Evolutionary conservation across 2,113 vertebrate genomes (phyloP), one percentile per base, ranked within the genome.

Genomic region (Aspidoscelis tigris): DNA sequence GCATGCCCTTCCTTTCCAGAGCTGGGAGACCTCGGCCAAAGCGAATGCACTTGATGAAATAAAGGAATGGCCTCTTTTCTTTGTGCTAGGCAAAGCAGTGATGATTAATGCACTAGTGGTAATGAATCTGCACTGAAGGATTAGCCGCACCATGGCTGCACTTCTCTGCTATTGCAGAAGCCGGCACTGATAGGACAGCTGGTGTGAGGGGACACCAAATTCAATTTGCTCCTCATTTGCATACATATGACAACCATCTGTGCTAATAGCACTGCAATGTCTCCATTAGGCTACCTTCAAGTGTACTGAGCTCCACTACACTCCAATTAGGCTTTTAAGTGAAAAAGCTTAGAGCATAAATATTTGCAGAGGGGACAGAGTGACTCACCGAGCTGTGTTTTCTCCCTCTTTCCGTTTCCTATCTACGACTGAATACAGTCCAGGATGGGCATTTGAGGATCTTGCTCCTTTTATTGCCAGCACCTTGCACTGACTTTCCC

Each of bases 181-280:
- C 90, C 91, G 79, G 95, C 78, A 94, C 92, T 94, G 96, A 96
- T 96, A 96, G 97, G 97, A 97, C 98, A 98, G 98, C 97, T 98
- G 98, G 98, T 92, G 96, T 96, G 97, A 98, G 96, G 97, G 96
- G 96, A 96, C 96, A 96, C 94, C 94, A 95, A 96, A 97, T 98
- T 98, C 97, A 97, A 97, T 98, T 98, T 97, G 96, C 96, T 97
- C 95, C 97, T 97, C 95, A 99, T 99, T 98, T 99, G 97, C 98
- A 99, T 99, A 98, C 97, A 99, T 98, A 98, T 98, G 98, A 99
- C 97, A 98, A 96, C 98, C 98, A 99, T 99, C 98, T 99, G 98
- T 96, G 97, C 97, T 98, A 98, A 99, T 97, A 96, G 96, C 95
- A 92, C 94, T 86, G 92, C 93, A 94, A 98, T 95, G 96, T 98